A percentile compares a stretch with the other conserved stretches of the same genome.
These are phyloP conservation scores for Rhynchophorus ferrugineus DNA, from an alignment of 1,140 invertebrate genomes.

Conservation along the genomic window DNA sequence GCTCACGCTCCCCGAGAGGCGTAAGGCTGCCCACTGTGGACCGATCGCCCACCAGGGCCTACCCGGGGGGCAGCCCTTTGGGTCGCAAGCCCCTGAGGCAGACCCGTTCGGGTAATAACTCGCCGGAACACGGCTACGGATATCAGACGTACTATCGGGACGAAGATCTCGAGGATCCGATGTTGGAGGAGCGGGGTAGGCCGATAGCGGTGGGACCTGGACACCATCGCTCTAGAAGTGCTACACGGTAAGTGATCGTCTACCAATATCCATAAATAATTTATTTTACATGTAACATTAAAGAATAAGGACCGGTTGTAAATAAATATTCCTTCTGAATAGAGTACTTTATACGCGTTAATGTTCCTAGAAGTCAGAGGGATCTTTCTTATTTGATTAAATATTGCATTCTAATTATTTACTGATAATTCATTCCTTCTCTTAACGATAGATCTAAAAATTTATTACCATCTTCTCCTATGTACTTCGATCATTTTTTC, in stretches of 20 bases:
- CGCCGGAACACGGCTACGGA: constrained; percentile 50
- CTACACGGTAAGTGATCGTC: constrained; percentile 40
- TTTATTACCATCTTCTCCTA: too few relatives aligned
- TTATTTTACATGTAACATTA: too few relatives aligned
- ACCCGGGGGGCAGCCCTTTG: constrained; percentile 53
- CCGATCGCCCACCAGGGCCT: constrained; percentile 70
- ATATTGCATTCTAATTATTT: too few relatives aligned
- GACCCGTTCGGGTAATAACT: constrained; percentile 52
- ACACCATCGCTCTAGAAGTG: constrained; percentile 54
- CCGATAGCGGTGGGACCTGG: constrained; percentile 50
- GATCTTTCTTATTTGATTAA: too few relatives aligned
- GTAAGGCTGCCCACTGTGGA: constrained; percentile 72
- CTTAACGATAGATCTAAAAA: too few relatives aligned
- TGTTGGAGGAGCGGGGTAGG: constrained; percentile 57
- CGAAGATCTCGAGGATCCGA: constrained; percentile 65
- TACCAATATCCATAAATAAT: too few relatives aligned
- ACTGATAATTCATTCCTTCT: too few relatives aligned
- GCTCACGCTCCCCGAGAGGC: constrained; percentile 54
- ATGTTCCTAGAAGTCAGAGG: too few relatives aligned
- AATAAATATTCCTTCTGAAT: constrained; percentile 1
- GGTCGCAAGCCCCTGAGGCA: constrained; percentile 44
- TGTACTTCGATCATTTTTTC: too few relatives aligned
- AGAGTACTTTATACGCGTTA: too few relatives aligned
- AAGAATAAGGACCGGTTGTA: too few relatives aligned
- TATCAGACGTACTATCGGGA: constrained; percentile 56